A percentile compares a stretch with the other conserved stretches of the same genome.
These are phyloP conservation scores for Mythimna albipuncta DNA, from an alignment of 2,888 invertebrate genomes.

Conservation along the genomic window DNA sequence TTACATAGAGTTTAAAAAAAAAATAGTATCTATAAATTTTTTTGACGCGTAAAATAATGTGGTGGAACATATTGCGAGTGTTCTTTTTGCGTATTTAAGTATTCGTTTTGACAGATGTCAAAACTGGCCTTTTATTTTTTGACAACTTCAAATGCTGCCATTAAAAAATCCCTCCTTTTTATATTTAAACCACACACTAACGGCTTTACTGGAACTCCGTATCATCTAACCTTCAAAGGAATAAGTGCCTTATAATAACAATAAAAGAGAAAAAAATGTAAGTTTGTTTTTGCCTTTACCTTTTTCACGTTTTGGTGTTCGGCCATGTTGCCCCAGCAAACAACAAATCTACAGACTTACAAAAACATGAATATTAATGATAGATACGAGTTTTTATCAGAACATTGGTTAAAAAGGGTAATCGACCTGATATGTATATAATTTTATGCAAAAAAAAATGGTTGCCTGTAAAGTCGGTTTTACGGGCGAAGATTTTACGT, in stretches of 20 bases:
- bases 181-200: conserved; percentile 62
- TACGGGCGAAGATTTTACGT: too few species aligned
- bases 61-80: too few species aligned
- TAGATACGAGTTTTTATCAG: conserved; percentile 6
- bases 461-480: too few species aligned
- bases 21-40: too few species aligned
- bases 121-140: too few species aligned
- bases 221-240: conserved; percentile 68
- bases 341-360: conserved; percentile 25
- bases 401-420: neutral
- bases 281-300: conserved; percentile 67
- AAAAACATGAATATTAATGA: conserved; percentile 41
- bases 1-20: too few species aligned
- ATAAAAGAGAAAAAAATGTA: conserved; percentile 66
- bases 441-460: neutral
- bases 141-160: too few species aligned
- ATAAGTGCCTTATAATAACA: conserved; percentile 68
- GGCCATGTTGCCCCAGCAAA: conserved; percentile 59
- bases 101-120: too few species aligned
- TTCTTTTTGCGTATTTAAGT: too few species aligned
- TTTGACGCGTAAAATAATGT: too few species aligned
- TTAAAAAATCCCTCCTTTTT: conserved; percentile 1
- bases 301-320: conserved; percentile 67
- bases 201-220: conserved; percentile 64
- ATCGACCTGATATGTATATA: conserved; percentile 10